These are phyloP conservation scores for Prostheceraeus crozeri DNA, from an alignment of 2,888 invertebrate genomes.

Conservation along the genomic window DNA sequence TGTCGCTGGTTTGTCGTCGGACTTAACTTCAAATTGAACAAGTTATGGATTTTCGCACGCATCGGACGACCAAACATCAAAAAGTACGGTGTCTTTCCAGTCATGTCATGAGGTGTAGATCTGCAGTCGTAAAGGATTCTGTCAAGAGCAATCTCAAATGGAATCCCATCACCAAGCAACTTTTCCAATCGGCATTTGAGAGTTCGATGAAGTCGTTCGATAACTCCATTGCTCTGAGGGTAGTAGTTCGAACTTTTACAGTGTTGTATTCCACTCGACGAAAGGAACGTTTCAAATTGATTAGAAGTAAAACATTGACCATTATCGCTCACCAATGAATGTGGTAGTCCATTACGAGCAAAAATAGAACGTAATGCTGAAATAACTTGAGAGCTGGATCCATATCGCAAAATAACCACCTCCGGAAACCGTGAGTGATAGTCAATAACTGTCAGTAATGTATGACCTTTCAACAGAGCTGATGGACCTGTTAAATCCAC, in stretches of 20 bases:
- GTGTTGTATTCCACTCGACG: background rate
- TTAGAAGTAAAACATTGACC: background rate
- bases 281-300: slow-evolving; percentile 12
- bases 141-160: too few relatives aligned
- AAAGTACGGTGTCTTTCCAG: too few relatives aligned
- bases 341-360: slow-evolving; percentile 1
- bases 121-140: too few relatives aligned
- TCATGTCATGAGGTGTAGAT: too few relatives aligned
- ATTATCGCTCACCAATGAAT: background rate
- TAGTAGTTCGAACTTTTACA: slow-evolving; percentile 1
- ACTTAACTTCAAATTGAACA: too few relatives aligned
- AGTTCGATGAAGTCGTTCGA: slow-evolving; percentile 11
- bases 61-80: too few relatives aligned
- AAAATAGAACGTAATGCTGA: background rate
- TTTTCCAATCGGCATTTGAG: slow-evolving; percentile 9
- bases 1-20: too few relatives aligned
- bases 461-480: background rate
- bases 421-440: background rate
- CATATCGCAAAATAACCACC: background rate
- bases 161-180: too few relatives aligned
- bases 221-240: background rate
- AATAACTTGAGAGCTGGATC: background rate
- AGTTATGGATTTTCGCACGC: too few relatives aligned
- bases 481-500: slow-evolving; percentile 18
- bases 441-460: slow-evolving; percentile 3